phyloP scores from a whole-genome alignment of 1,140 invertebrate genomes.

The Danaus melanippus region DNA sequence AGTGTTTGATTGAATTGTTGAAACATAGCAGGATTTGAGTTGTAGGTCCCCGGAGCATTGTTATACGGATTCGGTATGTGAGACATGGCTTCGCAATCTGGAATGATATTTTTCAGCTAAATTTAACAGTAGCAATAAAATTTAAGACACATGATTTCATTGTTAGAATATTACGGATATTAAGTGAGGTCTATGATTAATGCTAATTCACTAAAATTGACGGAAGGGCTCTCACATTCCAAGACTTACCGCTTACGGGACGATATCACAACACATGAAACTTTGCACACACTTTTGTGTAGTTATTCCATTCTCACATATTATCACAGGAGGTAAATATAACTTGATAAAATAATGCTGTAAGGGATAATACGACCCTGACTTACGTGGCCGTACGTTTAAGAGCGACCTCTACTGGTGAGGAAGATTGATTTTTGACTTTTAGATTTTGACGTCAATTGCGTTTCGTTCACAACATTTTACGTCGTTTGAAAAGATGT shows the following conservation, averaged over 20 bases:
- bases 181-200: conserved; percentile 49
- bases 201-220: conserved; percentile 63
- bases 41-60: conserved; percentile 37
- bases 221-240: conserved; percentile 39
- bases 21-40: conserved; percentile 35
- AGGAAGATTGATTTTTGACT: conserved; percentile 57
- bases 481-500: no score
- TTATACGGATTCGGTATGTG: conserved; percentile 58
- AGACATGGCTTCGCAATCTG: conserved; percentile 64
- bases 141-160: conserved; percentile 34
- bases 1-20: conserved; percentile 45
- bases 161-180: conserved; percentile 48
- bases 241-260: conserved; percentile 45
- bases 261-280: conserved; percentile 42
- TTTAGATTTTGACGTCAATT: conserved; percentile 37
- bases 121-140: conserved; percentile 4
- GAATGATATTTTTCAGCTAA: conserved; percentile 30
- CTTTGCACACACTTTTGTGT: conserved; percentile 37
- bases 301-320: conserved; percentile 63
- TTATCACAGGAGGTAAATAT: conserved; percentile 48
- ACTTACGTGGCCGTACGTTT: conserved; percentile 71
- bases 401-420: conserved; percentile 57
- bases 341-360: conserved; percentile 54
- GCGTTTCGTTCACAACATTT: conserved; percentile 19
- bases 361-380: conserved; percentile 67